Base-by-base conservation (phyloP, 2,888 invertebrate genomes). In the Creontiades dilutus region DNA sequence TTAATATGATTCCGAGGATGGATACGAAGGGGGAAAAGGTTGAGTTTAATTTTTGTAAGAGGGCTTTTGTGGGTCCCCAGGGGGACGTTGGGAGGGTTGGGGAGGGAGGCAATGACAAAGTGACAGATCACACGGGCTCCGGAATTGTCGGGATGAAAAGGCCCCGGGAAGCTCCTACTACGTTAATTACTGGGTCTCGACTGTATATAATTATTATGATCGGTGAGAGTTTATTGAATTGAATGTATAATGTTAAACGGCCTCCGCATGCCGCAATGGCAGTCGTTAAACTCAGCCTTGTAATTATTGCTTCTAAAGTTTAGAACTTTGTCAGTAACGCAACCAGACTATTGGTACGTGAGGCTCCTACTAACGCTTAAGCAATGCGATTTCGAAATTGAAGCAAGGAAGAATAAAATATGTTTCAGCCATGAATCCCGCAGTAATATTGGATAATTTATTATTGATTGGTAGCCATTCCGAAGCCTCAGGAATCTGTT, bases 21-120 rank as follows among this genome's bases (percentile, higher is more conserved):
- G 37, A 7, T 7, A 7, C 2, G 37, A 37, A 7, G 37, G 85
- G 61, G 37, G 86, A n/a, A 68, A 46, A 75, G 86, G 86, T 80
- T 89, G 80, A 76, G 88, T 89, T 89, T 89, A 89, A 89, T 89
- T 89, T 88, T 89, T 89, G 81, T 89, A 89, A 89, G 81, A 89
- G 89, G 89, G 80, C 61, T 81, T 88, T 89, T 81, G 89, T 89
- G 81, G 89, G 89, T 81, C 89, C 89, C 81, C n/a, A n/a, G 81
- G 80, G 89, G 19, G 46, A 23, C 82, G 48, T 37, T 52, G 37
- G 37, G 37, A 37, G 37, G 37, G n/a, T n/a, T n/a, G n/a, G 37
- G 61, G 61, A 28, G 85, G 7, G 37, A 16, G 37, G 82, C 28
- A 46, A 85, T 57, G 85, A 57, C 85, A 55, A 85, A 85, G 85